Conservation (phyloP, 2,113 vertebrate genomes). For the Coptodon bakossiorum region DNA sequence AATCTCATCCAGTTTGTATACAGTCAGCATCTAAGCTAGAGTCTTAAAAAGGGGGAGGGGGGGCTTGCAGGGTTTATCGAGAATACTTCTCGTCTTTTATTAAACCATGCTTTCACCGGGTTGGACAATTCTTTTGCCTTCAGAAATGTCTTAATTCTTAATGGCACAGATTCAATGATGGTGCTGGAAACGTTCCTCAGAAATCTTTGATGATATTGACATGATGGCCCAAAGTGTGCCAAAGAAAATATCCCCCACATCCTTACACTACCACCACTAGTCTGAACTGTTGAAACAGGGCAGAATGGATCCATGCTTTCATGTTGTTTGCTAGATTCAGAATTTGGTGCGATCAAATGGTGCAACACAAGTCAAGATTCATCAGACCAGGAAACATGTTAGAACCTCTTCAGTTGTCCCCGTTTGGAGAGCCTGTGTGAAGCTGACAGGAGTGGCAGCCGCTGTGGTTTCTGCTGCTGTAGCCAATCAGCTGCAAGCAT, state of each 20-base stretch:
- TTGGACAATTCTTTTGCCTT: neutral
- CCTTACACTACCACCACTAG: neutral
- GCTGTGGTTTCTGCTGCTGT: neutral
- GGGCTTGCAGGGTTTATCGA: neutral
- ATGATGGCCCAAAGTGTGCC: neutral
- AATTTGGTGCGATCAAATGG: neutral
- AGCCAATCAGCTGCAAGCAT: neutral
- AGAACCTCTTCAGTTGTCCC: neutral
- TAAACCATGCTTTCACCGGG: neutral
- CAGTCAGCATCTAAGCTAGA: neutral
- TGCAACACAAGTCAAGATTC: neutral
- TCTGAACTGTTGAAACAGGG: neutral
- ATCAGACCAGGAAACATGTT: neutral
- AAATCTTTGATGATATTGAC: neutral
- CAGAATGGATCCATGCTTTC: neutral
- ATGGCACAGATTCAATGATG: neutral
- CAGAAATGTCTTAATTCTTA: neutral
- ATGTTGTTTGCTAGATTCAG: neutral
- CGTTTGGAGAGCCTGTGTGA: neutral
- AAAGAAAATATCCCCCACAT: neutral
- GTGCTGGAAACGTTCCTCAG: neutral
- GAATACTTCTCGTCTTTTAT: neutral
- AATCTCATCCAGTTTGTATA: neutral
- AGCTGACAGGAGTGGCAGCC: neutral
- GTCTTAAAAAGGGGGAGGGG: neutral